These are phyloP conservation scores for Phalacrocorax brasilianus DNA, from an alignment of 2,113 vertebrate species.

Conservation along the genomic window DNA sequence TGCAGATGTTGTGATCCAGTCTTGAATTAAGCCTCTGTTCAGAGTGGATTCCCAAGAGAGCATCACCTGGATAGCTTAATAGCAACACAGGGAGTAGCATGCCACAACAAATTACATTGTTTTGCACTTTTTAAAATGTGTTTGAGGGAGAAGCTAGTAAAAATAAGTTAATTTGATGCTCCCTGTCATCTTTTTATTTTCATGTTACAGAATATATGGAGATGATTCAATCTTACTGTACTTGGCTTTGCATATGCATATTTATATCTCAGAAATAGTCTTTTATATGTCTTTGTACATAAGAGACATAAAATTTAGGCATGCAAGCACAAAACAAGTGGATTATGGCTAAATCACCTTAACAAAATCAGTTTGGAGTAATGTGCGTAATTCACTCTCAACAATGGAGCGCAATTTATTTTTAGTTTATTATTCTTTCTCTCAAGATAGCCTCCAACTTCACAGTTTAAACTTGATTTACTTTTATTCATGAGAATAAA, in stretches of 20 bases:
- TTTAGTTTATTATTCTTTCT: not conserved
- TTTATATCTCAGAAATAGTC: conserved; percentile 46
- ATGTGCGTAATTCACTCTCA: not conserved
- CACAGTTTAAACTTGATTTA: not conserved
- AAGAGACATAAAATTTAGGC: conserved; percentile 22
- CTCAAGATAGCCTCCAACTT: not conserved
- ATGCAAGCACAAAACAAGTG: not conserved
- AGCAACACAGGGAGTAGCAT: conserved; percentile 41
- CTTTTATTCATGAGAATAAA: not conserved
- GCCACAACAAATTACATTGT: conserved; percentile 64
- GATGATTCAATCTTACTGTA: conserved; percentile 58
- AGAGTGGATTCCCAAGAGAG: conserved; percentile 59
- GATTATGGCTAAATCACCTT: conserved; percentile 6
- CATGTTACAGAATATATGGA: conserved; percentile 46
- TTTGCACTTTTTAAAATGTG: conserved; percentile 56
- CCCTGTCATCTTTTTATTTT: conserved; percentile 63
- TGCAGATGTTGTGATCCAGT: conserved; percentile 82
- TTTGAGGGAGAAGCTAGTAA: conserved; percentile 52
- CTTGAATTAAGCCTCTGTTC: conserved; percentile 73
- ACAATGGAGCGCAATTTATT: not conserved
- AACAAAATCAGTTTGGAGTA: not conserved
- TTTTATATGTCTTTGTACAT: conserved; percentile 19
- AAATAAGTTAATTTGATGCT: conserved; percentile 65
- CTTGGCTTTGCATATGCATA: conserved; percentile 56
- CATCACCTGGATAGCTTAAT: conserved; percentile 50